Evolutionary conservation across 2,888 invertebrate species (phyloP).

Genomic region (Erebia epiphron): DNA sequence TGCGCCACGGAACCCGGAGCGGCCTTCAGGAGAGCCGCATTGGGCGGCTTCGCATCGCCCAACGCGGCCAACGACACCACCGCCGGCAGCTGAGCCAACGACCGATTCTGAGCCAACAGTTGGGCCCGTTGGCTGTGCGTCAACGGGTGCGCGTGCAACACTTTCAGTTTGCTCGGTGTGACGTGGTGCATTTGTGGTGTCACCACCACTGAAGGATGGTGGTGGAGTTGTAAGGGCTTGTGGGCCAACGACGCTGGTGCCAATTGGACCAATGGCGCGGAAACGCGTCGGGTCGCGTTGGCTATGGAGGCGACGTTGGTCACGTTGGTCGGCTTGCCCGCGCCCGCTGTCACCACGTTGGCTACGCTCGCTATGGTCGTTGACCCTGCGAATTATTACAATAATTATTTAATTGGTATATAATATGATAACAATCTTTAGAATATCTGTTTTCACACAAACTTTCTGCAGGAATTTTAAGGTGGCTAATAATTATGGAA

Average conservation of each 20-base stretch:
- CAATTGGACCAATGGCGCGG: slow-evolving; percentile 57
- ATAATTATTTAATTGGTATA: neutral
- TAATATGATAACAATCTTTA: too few species aligned
- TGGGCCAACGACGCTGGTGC: slow-evolving; percentile 50
- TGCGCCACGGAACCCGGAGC: slow-evolving; percentile 66
- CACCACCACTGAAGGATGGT: slow-evolving; percentile 51
- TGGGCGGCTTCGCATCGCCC: slow-evolving; percentile 53
- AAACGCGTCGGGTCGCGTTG: slow-evolving; percentile 47
- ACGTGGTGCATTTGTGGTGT: slow-evolving; percentile 60
- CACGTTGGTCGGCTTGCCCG: slow-evolving; percentile 38
- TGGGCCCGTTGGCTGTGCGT: slow-evolving; percentile 64
- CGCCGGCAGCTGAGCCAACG: slow-evolving; percentile 55
- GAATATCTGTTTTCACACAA: too few species aligned
- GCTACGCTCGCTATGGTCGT: slow-evolving; percentile 45
- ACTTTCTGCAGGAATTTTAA: too few species aligned
- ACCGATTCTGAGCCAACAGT: slow-evolving; percentile 59
- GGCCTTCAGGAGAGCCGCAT: slow-evolving; percentile 57
- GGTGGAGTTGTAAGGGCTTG: slow-evolving; percentile 51
- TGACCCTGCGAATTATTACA: slow-evolving; percentile 32
- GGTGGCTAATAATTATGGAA: too few species aligned
- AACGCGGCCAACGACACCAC: slow-evolving; percentile 68
- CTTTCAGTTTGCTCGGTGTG: slow-evolving; percentile 64
- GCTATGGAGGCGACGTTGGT: slow-evolving; percentile 38
- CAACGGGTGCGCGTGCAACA: slow-evolving; percentile 68
- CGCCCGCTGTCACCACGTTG: slow-evolving; percentile 38